Conservation (phyloP, 2,888 invertebrate species). For the Nephrotoma guestfalica region DNA sequence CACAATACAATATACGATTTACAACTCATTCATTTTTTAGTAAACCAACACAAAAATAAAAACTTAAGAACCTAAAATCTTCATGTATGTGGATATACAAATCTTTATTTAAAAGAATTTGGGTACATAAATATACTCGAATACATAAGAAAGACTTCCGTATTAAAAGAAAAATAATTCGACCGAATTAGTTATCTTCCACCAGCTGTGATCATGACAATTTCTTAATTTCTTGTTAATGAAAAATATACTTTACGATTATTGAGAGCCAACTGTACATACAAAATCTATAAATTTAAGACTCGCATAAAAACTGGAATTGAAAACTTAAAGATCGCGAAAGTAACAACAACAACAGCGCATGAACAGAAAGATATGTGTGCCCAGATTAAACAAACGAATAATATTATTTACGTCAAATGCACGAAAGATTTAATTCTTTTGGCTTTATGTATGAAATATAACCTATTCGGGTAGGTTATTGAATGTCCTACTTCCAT, state of each 20-base stretch:
- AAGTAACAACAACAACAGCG: not conserved
- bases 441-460: not conserved
- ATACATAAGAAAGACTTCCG: not conserved
- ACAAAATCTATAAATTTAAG: not conserved
- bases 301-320: not conserved
- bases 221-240: not conserved
- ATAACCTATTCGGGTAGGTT: not conserved
- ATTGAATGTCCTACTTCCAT: not conserved
- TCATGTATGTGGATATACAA: not conserved
- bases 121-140: not conserved
- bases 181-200: not conserved
- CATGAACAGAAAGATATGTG: not conserved
- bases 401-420: not conserved
- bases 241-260: not conserved
- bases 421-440: not conserved
- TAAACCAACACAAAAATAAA: not conserved
- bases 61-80: not conserved
- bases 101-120: not conserved
- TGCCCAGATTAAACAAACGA: not conserved
- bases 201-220: not conserved
- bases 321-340: not conserved
- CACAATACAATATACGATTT: not conserved
- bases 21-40: not conserved
- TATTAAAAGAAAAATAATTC: not conserved
- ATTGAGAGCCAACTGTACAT: not conserved